These are phyloP conservation scores for Odontamblyopus rebecca DNA, from an alignment of 2,797 vertebrate species.

Conservation along the genomic window DNA sequence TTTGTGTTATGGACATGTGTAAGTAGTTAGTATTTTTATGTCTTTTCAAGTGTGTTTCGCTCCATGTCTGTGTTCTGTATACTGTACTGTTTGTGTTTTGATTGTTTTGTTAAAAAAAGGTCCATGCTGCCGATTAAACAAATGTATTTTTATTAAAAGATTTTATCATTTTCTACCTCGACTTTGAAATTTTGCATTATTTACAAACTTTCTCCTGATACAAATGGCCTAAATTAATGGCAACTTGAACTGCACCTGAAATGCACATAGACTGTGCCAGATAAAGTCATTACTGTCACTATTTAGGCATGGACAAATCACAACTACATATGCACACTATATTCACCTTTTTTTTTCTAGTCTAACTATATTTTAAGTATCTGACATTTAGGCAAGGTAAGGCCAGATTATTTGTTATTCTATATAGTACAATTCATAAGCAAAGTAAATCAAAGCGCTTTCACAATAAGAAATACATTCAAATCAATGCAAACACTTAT, in stretches of 20 bases:
- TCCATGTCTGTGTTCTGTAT: constrained; percentile 29
- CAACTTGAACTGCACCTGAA: not conserved
- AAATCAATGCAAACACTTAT: too few relatives aligned
- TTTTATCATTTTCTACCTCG: constrained; percentile 73
- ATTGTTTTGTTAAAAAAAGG: constrained; percentile 55
- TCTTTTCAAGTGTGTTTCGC: constrained; percentile 13
- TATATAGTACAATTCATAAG: too few relatives aligned
- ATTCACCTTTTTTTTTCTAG: not conserved
- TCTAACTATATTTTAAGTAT: not conserved
- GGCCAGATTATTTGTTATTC: too few relatives aligned
- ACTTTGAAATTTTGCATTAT: constrained; percentile 7
- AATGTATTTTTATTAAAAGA: constrained; percentile 83
- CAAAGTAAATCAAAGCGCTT: too few relatives aligned
- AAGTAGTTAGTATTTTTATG: constrained; percentile 11
- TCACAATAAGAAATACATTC: too few relatives aligned
- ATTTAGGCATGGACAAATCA: not conserved
- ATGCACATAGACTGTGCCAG: not conserved
- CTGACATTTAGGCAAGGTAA: not conserved
- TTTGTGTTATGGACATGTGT: constrained; percentile 37
- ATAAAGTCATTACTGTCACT: too few relatives aligned
- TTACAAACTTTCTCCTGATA: constrained; percentile 7
- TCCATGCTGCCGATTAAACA: constrained; percentile 72
- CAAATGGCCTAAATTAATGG: not conserved
- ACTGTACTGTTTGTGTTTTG: constrained; percentile 56
- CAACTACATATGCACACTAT: too few relatives aligned